phyloP scores from a whole-genome alignment of 1,140 invertebrate species.

The Rhopalosiphum padi region DNA sequence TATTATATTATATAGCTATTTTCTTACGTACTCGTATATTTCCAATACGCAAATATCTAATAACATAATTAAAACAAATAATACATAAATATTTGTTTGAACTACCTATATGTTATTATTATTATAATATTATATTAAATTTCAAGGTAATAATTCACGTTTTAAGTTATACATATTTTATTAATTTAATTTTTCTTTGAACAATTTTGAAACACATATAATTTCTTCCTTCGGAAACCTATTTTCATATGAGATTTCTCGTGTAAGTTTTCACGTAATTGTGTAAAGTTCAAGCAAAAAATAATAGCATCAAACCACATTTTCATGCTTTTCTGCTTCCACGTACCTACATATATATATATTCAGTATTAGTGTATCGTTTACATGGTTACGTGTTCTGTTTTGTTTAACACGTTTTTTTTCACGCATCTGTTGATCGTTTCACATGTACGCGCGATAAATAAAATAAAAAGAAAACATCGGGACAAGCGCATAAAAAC shows the following conservation, averaged over 20 bases:
- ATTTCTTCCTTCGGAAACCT: background rate
- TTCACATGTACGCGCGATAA: constrained; percentile 37
- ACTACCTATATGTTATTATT: no score
- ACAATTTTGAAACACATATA: background rate
- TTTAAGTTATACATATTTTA: no score
- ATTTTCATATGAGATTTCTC: background rate
- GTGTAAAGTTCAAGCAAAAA: background rate
- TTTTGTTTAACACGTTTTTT: constrained; percentile 48
- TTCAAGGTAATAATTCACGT: no score
- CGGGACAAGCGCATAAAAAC: constrained; percentile 21
- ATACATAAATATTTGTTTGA: no score
- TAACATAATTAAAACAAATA: no score
- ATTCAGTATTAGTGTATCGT: background rate
- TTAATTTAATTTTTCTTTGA: no score
- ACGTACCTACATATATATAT: background rate
- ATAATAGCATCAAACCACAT: background rate
- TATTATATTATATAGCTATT: background rate
- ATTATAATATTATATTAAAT: no score
- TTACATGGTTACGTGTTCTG: constrained; percentile 35
- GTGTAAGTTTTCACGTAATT: background rate
- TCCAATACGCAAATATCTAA: background rate
- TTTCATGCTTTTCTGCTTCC: background rate
- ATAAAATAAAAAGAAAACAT: constrained; percentile 37
- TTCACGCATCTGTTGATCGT: constrained; percentile 42
- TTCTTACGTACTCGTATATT: background rate